Conservation (phyloP, 2,888 invertebrate genomes). For the Seira sanloemensis region DNA sequence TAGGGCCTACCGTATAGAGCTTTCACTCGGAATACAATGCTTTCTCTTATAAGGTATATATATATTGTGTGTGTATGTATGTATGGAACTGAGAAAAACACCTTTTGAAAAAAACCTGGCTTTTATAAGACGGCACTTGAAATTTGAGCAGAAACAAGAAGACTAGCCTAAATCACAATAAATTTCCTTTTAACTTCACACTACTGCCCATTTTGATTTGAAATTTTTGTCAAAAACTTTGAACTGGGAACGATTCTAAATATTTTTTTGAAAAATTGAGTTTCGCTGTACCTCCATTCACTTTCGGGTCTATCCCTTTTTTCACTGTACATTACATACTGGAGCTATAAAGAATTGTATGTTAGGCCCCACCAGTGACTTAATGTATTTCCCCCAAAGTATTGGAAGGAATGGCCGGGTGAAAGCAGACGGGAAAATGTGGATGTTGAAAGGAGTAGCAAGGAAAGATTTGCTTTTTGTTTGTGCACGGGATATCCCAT, state of each 20-base stretch:
- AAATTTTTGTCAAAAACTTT: constrained; percentile 21
- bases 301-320: constrained; percentile 50
- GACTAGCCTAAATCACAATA: constrained; percentile 22
- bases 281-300: constrained; percentile 28
- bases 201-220: constrained; percentile 8
- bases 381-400: too few relatives aligned
- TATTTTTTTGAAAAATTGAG: constrained; percentile 14
- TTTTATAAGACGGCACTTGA: background rate
- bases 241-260: constrained; percentile 9
- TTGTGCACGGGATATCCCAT: too few relatives aligned
- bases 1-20: constrained; percentile 23
- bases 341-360: too few relatives aligned
- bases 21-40: background rate
- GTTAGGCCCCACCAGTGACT: too few relatives aligned
- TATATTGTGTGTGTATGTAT: constrained; percentile 21
- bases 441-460: too few relatives aligned
- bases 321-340: too few relatives aligned
- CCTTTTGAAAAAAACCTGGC: background rate
- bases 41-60: background rate
- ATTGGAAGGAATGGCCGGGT: too few relatives aligned
- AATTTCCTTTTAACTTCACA: background rate
- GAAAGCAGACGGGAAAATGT: too few relatives aligned
- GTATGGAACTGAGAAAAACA: constrained; percentile 15
- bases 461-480: too few relatives aligned
- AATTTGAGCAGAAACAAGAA: background rate